Conservation (phyloP, 2,113 vertebrate species). For the Melanerpes formicivorus region DNA sequence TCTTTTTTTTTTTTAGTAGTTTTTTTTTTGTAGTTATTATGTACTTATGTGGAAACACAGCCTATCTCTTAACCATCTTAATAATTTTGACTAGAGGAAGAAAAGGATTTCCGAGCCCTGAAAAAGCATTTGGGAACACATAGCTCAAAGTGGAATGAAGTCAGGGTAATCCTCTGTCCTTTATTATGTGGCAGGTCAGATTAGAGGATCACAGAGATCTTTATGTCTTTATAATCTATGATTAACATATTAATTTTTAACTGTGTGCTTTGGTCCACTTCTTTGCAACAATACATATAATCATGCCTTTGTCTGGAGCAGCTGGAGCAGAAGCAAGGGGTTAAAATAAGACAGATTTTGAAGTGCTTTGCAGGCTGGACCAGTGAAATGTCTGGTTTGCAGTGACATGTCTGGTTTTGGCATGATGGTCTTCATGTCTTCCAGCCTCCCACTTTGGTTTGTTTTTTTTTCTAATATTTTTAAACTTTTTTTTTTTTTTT, state of each 20-base stretch:
- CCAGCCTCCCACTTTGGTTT: background rate
- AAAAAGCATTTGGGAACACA: constrained; percentile 3
- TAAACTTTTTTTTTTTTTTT: background rate
- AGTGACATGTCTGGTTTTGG: background rate
- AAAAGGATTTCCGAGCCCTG: background rate
- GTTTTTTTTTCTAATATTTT: too few species aligned
- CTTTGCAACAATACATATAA: background rate
- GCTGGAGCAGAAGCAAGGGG: background rate
- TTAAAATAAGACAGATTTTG: background rate
- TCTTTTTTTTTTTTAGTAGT: background rate
- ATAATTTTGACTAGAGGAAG: background rate
- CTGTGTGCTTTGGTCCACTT: background rate
- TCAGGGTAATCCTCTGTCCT: constrained; percentile 17
- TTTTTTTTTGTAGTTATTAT: background rate
- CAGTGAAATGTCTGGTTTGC: background rate
- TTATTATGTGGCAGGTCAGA: constrained; percentile 8
- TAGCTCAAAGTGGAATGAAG: background rate
- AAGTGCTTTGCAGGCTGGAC: background rate
- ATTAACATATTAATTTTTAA: constrained; percentile 39
- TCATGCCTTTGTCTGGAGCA: background rate
- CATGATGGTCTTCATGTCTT: background rate
- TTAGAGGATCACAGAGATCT: constrained; percentile 20
- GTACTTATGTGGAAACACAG: background rate
- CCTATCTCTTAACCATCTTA: background rate
- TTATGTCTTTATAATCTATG: constrained; percentile 7